Evolutionary conservation across 2,113 vertebrate species (phyloP), one percentile per base, ranked within the genome.

Genomic region (Eleginops maclovinus): DNA sequence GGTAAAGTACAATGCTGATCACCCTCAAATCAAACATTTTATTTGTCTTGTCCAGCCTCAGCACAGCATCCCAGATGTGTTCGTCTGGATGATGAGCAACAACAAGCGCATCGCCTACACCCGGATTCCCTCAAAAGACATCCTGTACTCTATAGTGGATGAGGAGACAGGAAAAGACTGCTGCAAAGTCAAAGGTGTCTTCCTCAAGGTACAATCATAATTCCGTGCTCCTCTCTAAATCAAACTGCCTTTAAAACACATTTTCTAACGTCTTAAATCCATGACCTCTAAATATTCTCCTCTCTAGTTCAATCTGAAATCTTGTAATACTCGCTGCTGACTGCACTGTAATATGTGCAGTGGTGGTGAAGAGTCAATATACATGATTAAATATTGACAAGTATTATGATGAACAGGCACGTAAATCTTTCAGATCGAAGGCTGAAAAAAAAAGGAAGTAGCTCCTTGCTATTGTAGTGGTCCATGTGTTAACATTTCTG

Each of bases 31-130:
- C 7, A 3, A 17, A 21, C 19, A n/a, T 31, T 0, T 53, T 17
- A 4, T 67, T 64, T 3, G 9, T 53, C 19, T 26, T 64, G 0
- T 68, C 16, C 72, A 99, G 98, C 98, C 98, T 58, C 98, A 99
- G 88, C 97, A 99, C 95, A 98, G 96, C 71, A 95, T 99, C 78
- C 98, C 98, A 0, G 97, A 99, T 1, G 53, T 99, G 85, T 99
- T 98, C 91, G 88, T 99, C 82, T 99, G 98, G 98, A 99, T 99
- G 98, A 94, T 99, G 94, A 97, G 94, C 92, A 99, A 96, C 87
- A 96, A 96, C 87, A 99, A 99, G 73, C 97, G 98, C 65, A 84
- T 98, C 0, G 98, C 98, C 58, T 99, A 99, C 0, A 95, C 97
- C 51, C 96, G 97, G 0, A 56, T 99, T 76, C 96, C 97, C 10